These are phyloP conservation scores for Myotis myotis DNA, from an alignment of 2,797 vertebrate genomes.

Conservation along the genomic window DNA sequence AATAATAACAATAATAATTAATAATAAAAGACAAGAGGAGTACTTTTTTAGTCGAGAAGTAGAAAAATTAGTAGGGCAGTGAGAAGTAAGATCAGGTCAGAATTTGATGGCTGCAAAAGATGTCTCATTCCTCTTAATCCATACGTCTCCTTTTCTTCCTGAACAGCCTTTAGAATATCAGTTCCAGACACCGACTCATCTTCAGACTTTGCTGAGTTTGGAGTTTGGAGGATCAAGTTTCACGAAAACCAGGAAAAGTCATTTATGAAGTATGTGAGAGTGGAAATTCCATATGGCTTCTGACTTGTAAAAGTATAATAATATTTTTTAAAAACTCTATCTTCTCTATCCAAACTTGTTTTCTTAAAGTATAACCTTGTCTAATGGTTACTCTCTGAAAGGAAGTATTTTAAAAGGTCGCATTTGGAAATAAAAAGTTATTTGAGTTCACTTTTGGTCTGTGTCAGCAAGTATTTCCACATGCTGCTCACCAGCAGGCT, in stretches of 20 bases:
- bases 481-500: neutral
- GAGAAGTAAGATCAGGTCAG: slow-evolving; percentile 46
- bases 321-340: neutral
- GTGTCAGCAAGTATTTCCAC: slow-evolving; percentile 51
- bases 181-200: slow-evolving; percentile 51
- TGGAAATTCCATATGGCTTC: slow-evolving; percentile 72
- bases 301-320: slow-evolving; percentile 67
- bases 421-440: slow-evolving; percentile 52
- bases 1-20: neutral
- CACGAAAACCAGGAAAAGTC: slow-evolving; percentile 59
- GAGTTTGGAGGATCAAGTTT: slow-evolving; percentile 53
- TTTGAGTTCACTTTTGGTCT: slow-evolving; percentile 36
- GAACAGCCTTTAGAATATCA: neutral
- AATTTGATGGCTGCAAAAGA: neutral
- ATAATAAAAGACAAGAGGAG: neutral
- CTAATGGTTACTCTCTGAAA: slow-evolving; percentile 60
- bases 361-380: slow-evolving; percentile 61
- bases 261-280: slow-evolving; percentile 8
- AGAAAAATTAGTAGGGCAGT: neutral
- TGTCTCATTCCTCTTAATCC: neutral
- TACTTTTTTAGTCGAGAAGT: neutral
- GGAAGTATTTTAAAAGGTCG: slow-evolving; percentile 59
- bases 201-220: slow-evolving; percentile 51
- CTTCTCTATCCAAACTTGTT: slow-evolving; percentile 47
- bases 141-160: slow-evolving; percentile 11